phyloP scores from a whole-genome alignment of 2,113 vertebrate genomes.

The Craseonycteris thonglongyai region DNA sequence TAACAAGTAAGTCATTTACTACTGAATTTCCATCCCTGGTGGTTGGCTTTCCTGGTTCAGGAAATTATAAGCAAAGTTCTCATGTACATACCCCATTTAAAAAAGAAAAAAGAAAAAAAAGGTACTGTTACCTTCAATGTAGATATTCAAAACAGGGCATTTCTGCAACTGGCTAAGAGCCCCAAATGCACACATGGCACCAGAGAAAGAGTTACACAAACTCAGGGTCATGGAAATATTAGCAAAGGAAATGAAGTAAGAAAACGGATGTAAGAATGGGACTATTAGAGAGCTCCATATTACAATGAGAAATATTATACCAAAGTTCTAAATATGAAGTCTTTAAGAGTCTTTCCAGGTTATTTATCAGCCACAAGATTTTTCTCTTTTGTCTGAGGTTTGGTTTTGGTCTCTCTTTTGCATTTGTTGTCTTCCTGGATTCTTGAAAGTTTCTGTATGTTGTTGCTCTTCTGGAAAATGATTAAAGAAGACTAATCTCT shows the following conservation, averaged over 20 bases:
- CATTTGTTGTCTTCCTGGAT: not conserved
- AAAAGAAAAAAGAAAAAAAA: not conserved
- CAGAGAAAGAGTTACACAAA: conserved; percentile 67
- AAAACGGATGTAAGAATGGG: not conserved
- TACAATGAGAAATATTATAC: conserved; percentile 31
- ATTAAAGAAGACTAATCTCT: not conserved
- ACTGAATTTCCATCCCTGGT: not conserved
- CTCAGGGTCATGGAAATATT: conserved; percentile 56
- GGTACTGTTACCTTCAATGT: conserved; percentile 55
- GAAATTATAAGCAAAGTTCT: conserved; percentile 58
- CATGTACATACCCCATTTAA: conserved; percentile 53
- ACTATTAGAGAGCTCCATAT: not conserved
- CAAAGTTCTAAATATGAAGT: not conserved
- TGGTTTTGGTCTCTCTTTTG: not conserved
- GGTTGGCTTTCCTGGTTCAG: conserved; percentile 64
- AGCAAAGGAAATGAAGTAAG: conserved; percentile 57
- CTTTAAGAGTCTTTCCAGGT: not conserved
- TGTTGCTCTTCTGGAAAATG: conserved; percentile 12
- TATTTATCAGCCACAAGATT: conserved; percentile 32
- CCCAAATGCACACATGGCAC: conserved; percentile 58
- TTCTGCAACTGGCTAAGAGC: conserved; percentile 62
- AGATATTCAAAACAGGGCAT: conserved; percentile 75
- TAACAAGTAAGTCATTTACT: not conserved
- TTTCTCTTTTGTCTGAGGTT: conserved; percentile 11
- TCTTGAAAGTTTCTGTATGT: not conserved